Evolutionary conservation across 64 coral and sea anemone genomes (phyloP).

Genomic region (Pocillopora verrucosa): DNA sequence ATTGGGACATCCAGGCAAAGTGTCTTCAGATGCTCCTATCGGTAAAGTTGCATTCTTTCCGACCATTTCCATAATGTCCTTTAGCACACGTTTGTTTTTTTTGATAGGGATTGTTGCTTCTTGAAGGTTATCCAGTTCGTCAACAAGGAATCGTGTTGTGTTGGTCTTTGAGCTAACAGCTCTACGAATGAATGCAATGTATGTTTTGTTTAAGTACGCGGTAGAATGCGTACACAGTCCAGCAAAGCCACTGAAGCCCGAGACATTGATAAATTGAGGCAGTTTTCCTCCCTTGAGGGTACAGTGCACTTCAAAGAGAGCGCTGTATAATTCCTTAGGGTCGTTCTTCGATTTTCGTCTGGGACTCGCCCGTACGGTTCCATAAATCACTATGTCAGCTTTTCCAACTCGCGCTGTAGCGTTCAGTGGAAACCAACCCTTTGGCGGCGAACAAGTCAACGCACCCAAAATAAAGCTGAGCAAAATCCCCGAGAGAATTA

Average conservation of each 20-base stretch:
- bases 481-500: constrained; percentile 52
- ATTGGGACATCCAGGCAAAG: constrained; percentile 38
- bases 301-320: constrained; percentile 77
- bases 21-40: constrained; percentile 40
- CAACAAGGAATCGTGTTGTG: constrained; percentile 48
- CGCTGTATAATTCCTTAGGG: constrained; percentile 58
- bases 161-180: background rate
- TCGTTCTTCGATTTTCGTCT: constrained; percentile 20
- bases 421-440: constrained; percentile 51
- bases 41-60: constrained; percentile 63
- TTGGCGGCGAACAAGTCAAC: constrained; percentile 67
- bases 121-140: constrained; percentile 69
- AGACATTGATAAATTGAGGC: constrained; percentile 75
- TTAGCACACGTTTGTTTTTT: constrained; percentile 55
- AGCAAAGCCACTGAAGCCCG: constrained; percentile 65
- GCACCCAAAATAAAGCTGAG: constrained; percentile 2
- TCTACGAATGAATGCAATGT: constrained; percentile 67
- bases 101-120: constrained; percentile 59
- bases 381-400: constrained; percentile 77
- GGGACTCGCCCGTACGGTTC: constrained; percentile 70
- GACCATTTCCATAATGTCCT: constrained; percentile 59
- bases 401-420: constrained; percentile 58
- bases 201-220: constrained; percentile 82
- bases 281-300: constrained; percentile 71
- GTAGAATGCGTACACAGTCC: constrained; percentile 72